Evolutionary conservation across 2,888 invertebrate species (phyloP).

Genomic region (Eutolmus rufibarbis): DNA sequence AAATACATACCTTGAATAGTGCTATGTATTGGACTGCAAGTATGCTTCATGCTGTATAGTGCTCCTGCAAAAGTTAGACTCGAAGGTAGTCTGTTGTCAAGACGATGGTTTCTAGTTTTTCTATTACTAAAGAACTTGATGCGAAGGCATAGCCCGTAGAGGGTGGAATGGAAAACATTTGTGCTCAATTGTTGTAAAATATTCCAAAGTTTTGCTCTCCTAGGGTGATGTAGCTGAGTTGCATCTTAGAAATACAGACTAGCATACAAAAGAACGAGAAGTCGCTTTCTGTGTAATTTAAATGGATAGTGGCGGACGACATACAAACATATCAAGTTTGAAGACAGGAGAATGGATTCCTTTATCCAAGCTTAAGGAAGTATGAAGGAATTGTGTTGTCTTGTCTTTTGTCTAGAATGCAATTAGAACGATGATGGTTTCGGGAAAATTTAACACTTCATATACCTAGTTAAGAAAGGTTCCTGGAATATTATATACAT

Average conservation of each 20-base stretch:
- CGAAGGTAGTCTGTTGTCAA: not conserved
- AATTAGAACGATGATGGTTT: not conserved
- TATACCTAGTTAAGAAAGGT: not conserved
- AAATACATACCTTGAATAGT: not conserved
- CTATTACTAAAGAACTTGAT: slow-evolving; percentile 3
- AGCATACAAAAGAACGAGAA: not conserved
- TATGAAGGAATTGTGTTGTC: not conserved
- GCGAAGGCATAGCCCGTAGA: not conserved
- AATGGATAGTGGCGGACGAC: slow-evolving; percentile 7
- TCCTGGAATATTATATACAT: not conserved
- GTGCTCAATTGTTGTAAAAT: slow-evolving; percentile 28
- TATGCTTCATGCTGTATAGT: not conserved
- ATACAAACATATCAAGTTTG: slow-evolving; percentile 23
- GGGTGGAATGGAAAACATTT: not conserved
- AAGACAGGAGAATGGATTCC: not conserved
- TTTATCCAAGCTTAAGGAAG: not conserved
- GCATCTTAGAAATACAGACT: not conserved
- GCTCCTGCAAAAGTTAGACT: not conserved
- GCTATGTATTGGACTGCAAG: not conserved
- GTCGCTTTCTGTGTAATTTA: slow-evolving; percentile 1
- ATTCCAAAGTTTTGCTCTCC: not conserved
- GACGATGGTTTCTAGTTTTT: not conserved
- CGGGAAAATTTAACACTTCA: not conserved
- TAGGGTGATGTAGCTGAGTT: not conserved
- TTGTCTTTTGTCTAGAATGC: not conserved